Conservation (phyloP, 2,113 vertebrate genomes). For the Planiliza haematocheilus region DNA sequence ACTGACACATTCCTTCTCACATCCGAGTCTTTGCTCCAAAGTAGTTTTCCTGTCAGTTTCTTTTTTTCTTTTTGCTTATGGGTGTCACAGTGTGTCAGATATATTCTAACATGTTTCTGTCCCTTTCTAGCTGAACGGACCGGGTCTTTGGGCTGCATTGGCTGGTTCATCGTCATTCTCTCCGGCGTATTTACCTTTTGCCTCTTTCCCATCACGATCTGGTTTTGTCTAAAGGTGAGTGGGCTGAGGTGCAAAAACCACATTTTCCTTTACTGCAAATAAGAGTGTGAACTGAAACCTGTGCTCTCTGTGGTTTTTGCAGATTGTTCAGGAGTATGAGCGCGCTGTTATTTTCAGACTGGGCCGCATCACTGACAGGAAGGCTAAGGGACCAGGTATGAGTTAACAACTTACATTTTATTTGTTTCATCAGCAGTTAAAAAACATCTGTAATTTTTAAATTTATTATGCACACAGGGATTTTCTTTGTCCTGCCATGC, state of each 20-base stretch:
- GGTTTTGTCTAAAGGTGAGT: conserved; percentile 90
- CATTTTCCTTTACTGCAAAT: background rate
- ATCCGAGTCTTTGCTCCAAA: background rate
- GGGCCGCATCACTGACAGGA: conserved; percentile 87
- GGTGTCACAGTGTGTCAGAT: background rate
- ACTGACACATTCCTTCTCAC: background rate
- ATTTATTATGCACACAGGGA: conserved; percentile 80
- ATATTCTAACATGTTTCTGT: conserved; percentile 1
- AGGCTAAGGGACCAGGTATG: conserved; percentile 91
- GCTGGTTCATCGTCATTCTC: conserved; percentile 86
- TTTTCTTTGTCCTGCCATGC: conserved; percentile 95
- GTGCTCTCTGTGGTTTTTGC: conserved; percentile 19
- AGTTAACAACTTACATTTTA: no score
- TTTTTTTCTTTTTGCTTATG: rapidly evolving
- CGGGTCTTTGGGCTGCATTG: conserved; percentile 82
- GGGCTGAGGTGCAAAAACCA: background rate
- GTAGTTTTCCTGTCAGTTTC: background rate
- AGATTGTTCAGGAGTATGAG: conserved; percentile 93
- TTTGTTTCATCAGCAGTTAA: background rate
- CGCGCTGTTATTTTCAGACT: conserved; percentile 90
- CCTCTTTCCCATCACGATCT: conserved; percentile 89
- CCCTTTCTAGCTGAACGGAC: conserved; percentile 74
- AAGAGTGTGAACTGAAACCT: background rate
- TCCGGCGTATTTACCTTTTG: conserved; percentile 82
- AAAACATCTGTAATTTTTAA: background rate